Evolutionary conservation across 1,140 invertebrate genomes (phyloP), one percentile per base, ranked within the genome.

Genomic region (Ceratina australensis): DNA sequence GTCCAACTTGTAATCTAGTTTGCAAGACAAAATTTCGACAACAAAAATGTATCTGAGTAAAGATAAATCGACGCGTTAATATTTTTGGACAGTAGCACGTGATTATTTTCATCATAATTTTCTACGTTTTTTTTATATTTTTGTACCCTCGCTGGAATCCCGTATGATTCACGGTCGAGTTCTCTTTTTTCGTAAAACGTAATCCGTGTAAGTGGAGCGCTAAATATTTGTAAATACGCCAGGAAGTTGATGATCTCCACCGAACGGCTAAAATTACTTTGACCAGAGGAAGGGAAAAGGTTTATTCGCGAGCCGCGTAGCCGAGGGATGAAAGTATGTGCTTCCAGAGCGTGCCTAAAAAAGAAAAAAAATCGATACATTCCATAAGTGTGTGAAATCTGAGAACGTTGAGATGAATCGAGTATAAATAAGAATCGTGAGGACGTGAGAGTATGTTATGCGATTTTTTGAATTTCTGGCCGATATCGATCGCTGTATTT

Each of bases 401-500:
- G 22, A 42, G 33, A 42, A 42, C 24, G 60, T 16, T 42, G 33
- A 42, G 33, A 42, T 42, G 33, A 42, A 10, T 42, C 33, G 33
- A 42, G 33, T 42, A 42, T 42, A 5, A 5, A 42, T 42, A 42
- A 42, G 33, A 54, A 28, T 20, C 8, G n/a, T 65, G 56, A 22
- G 74, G 33, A 57, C 67, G 81, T 64, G 84, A 77, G 84, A 77
- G 72, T 83, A 69, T 77, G 63, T 82, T 47, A 63, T 56, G 65
- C 50, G 60, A 57, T 65, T 79, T 78, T 71, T 64, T 68, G 77
- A 83, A 83, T 82, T 72, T 42, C 76, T 67, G 72, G 84, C 80
- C 76, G 78, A 84, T 78, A 83, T 84, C 77, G 79, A 81, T 87
- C 79, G 82, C 76, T 86, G 88, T 90, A 90, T 89, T 89, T 83